phyloP scores from a whole-genome alignment of 53 echinoderm and acorn worm genomes.

The Actinopyga echinites region DNA sequence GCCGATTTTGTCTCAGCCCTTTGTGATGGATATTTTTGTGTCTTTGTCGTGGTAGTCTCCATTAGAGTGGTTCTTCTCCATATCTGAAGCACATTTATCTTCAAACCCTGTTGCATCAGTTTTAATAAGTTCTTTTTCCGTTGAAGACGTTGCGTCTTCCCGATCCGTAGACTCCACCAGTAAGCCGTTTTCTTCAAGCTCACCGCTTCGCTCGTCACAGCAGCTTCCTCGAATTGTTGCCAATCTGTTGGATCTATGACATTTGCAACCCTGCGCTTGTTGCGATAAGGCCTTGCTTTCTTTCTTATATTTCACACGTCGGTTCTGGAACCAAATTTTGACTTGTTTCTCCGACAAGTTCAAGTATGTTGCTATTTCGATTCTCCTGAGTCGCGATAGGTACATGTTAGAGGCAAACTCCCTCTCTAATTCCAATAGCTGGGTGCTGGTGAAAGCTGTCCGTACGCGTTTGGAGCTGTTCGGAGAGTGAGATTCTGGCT shows the following conservation, averaged over 20 bases:
- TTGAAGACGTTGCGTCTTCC: conserved; percentile 3
- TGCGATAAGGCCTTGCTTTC: conserved; percentile 77
- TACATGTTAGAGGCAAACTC: conserved; percentile 99
- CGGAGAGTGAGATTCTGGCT: conserved; percentile 26
- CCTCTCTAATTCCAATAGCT: conserved; percentile 88
- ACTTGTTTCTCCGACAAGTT: conserved; percentile 97
- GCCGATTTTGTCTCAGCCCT: background rate
- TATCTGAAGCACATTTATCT: conserved; percentile 4
- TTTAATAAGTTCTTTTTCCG: conserved; percentile 12
- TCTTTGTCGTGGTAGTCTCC: conserved; percentile 10
- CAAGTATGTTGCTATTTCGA: conserved; percentile 98
- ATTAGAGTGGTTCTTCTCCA: background rate
- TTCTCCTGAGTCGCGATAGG: conserved; percentile 89
- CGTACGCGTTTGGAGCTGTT: conserved; percentile 91
- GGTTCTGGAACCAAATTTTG: conserved; percentile 99
- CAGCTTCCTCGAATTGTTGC: conserved; percentile 4
- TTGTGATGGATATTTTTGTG: conserved; percentile 15
- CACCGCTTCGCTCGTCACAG: background rate
- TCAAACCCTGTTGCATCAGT: background rate
- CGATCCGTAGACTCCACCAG: conserved; percentile 12
- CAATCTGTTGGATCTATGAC: conserved; percentile 55
- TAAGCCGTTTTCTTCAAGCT: conserved; percentile 9
- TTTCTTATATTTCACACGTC: conserved; percentile 98
- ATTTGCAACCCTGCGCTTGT: conserved; percentile 88
- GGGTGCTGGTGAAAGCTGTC: conserved; percentile 96